Conservation (phyloP, 2,797 vertebrate genomes). For the Esox masquinongy region DNA sequence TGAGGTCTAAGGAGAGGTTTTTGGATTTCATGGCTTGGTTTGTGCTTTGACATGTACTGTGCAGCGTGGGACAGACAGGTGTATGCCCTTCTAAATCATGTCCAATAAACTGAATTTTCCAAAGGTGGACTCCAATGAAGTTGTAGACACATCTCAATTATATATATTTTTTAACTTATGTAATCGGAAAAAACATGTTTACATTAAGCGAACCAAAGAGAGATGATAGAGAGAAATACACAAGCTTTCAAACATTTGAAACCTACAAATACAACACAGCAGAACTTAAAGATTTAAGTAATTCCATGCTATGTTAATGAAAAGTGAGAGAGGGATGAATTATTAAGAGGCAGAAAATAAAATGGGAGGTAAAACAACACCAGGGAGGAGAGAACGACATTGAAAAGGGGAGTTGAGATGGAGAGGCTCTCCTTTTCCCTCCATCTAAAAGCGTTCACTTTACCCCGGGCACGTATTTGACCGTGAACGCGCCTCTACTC, state of each 20-base stretch:
- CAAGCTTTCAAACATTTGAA: conserved; percentile 10
- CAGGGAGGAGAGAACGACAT: conserved; percentile 39
- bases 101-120: too few relatives aligned
- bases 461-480: conserved; percentile 26
- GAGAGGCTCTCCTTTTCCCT: conserved; percentile 11
- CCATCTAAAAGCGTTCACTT: conserved; percentile 31
- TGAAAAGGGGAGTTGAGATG: conserved; percentile 1
- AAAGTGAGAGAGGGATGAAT: conserved; percentile 41
- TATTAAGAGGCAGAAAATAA: conserved; percentile 38
- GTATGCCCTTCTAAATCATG: too few relatives aligned
- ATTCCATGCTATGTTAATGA: conserved; percentile 41
- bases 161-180: too few relatives aligned
- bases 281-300: conserved; percentile 36
- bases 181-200: too few relatives aligned
- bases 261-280: conserved; percentile 31
- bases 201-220: not conserved
- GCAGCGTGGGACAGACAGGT: too few relatives aligned
- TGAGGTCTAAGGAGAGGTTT: too few relatives aligned
- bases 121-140: too few relatives aligned
- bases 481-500: conserved; percentile 3
- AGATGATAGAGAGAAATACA: not conserved
- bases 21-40: too few relatives aligned
- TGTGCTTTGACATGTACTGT: too few relatives aligned
- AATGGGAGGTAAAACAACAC: conserved; percentile 2
- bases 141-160: too few relatives aligned